These are phyloP conservation scores for Lasioglossum baleicum DNA, from an alignment of 1,140 invertebrate genomes.

Conservation along the genomic window DNA sequence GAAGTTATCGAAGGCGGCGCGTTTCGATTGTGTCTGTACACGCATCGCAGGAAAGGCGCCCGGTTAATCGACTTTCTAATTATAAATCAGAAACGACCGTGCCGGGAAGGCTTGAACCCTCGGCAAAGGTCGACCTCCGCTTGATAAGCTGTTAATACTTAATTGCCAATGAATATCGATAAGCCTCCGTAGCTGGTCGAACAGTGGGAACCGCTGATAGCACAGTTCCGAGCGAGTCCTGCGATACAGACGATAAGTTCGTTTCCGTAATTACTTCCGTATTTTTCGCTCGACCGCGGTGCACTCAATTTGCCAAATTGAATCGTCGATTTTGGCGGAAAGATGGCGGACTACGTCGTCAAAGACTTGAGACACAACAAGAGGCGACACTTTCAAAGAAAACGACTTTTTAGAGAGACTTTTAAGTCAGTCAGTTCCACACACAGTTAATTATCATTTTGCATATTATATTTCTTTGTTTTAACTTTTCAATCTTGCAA, in stretches of 20 bases:
- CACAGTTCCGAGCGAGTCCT: not conserved
- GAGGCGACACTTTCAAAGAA: too few relatives aligned
- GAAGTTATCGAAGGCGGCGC: conserved; percentile 29
- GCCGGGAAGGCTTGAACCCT: conserved; percentile 51
- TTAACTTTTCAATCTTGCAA: too few relatives aligned
- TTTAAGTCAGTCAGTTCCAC: too few relatives aligned
- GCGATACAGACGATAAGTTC: too few relatives aligned
- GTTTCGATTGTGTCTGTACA: conserved; percentile 31
- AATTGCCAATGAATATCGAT: conserved; percentile 62
- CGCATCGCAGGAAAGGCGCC: conserved; percentile 31
- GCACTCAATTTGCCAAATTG: not conserved
- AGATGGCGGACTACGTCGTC: too few relatives aligned
- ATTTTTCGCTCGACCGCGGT: not conserved
- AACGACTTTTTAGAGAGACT: too few relatives aligned
- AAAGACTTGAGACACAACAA: too few relatives aligned
- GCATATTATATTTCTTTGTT: too few relatives aligned
- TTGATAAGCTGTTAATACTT: conserved; percentile 61
- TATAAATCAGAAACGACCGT: conserved; percentile 51
- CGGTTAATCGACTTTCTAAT: conserved; percentile 63
- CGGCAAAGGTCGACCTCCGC: conserved; percentile 49
- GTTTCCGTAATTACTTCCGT: conserved; percentile 21
- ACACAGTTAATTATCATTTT: too few relatives aligned
- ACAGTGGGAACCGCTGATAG: conserved; percentile 24
- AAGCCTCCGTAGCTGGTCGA: conserved; percentile 11
- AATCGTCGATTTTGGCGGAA: too few relatives aligned